A percentile compares a stretch with the other conserved stretches of the same genome.
Evolutionary conservation across 2,888 invertebrate species (phyloP).

Genomic region (Luperina testacea): DNA sequence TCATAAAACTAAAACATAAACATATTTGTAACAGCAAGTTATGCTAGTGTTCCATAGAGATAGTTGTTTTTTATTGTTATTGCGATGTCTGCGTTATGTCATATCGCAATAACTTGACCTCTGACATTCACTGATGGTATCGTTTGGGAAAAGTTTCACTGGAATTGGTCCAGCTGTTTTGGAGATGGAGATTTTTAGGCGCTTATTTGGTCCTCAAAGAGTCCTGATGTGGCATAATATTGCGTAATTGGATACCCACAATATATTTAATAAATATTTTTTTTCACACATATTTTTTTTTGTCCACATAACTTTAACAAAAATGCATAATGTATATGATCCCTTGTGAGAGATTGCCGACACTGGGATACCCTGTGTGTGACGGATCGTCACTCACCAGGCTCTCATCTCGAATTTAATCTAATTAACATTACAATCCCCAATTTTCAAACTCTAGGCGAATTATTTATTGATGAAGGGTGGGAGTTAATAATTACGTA

Average conservation of each 20-base stretch:
- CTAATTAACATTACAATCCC: neutral
- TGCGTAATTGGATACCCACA: neutral
- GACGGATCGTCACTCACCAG: neutral
- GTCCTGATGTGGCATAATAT: neutral
- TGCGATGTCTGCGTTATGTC: slow-evolving; percentile 54
- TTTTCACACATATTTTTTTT: neutral
- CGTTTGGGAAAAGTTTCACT: slow-evolving; percentile 51
- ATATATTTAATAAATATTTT: neutral
- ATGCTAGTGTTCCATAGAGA: slow-evolving; percentile 41
- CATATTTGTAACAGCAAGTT: slow-evolving; percentile 37
- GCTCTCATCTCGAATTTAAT: neutral
- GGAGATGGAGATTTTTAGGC: neutral
- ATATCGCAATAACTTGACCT: slow-evolving; percentile 57
- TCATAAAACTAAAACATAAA: slow-evolving; percentile 17
- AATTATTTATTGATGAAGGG: neutral
- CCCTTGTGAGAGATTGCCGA: neutral
- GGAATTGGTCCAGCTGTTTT: slow-evolving; percentile 37
- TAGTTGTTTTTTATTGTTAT: slow-evolving; percentile 63
- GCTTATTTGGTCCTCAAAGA: neutral
- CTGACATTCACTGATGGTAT: slow-evolving; percentile 59
- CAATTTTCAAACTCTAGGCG: neutral
- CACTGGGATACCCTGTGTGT: neutral
- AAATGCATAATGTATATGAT: neutral
- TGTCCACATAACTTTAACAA: neutral
- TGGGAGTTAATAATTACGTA: neutral